These are phyloP conservation scores for Doris montereyensis DNA, from an alignment of 2,888 invertebrate genomes.

Conservation along the genomic window DNA sequence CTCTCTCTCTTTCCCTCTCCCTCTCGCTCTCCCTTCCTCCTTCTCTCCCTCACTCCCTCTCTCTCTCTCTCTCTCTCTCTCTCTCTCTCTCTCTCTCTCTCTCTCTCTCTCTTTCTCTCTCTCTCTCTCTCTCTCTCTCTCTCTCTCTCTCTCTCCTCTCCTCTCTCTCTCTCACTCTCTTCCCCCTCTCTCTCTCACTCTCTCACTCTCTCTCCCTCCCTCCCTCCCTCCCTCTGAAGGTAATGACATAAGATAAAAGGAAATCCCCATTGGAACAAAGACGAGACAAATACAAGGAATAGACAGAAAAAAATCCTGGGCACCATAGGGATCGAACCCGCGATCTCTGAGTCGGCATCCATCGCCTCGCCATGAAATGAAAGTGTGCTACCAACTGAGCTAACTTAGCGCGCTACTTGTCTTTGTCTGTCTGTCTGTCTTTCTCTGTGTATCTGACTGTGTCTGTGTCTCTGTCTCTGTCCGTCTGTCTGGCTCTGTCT, in stretches of 20 bases:
- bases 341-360: too few species aligned
- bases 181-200: neutral
- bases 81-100: conserved; percentile 31
- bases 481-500: neutral
- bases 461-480: neutral
- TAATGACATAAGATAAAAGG: too few species aligned
- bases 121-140: conserved; percentile 35
- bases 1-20: neutral
- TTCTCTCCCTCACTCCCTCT: conserved; percentile 29
- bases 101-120: conserved; percentile 38
- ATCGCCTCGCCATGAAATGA: too few species aligned
- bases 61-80: conserved; percentile 39
- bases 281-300: too few species aligned
- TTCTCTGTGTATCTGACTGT: neutral
- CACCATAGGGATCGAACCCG: too few species aligned
- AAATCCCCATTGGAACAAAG: too few species aligned
- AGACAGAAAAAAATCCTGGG: too few species aligned
- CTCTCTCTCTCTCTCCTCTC: conserved; percentile 23
- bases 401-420: too few species aligned
- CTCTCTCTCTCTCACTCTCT: neutral
- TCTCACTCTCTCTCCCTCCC: neutral
- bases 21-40: neutral
- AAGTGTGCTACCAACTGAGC: too few species aligned
- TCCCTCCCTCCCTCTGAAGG: neutral
- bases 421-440: neutral